phyloP scores from a whole-genome alignment of 2,888 invertebrate species.

The Sepiola atlantica region DNA sequence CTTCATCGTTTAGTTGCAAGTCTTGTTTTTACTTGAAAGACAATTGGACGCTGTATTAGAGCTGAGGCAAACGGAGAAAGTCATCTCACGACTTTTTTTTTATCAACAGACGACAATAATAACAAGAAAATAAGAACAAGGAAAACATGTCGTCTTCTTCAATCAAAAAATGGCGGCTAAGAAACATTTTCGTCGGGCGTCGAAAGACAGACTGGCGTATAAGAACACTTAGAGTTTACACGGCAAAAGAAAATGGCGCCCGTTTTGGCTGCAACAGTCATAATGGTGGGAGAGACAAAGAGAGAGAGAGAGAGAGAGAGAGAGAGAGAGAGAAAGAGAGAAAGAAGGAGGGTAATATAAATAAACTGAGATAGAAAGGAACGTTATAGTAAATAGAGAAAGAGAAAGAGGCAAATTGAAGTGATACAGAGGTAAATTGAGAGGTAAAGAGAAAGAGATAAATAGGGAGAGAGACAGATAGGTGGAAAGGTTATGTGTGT shows the following conservation, averaged over 20 bases:
- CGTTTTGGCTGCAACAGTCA: not conserved
- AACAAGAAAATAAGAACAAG: not conserved
- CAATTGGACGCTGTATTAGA: constrained; percentile 8
- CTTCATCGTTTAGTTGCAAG: not conserved
- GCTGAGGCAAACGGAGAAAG: not conserved
- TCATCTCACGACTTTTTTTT: not conserved
- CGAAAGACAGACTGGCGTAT: not conserved
- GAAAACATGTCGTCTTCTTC: not conserved
- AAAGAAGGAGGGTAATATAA: too few relatives aligned
- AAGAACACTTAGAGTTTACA: too few relatives aligned
- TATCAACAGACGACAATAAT: not conserved
- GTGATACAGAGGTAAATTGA: too few relatives aligned
- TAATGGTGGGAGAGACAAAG: not conserved
- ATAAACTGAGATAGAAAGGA: too few relatives aligned
- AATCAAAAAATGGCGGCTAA: not conserved
- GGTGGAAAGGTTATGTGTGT: too few relatives aligned
- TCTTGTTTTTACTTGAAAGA: not conserved
- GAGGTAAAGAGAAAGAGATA: not conserved
- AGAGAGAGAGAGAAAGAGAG: not conserved
- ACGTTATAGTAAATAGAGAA: too few relatives aligned
- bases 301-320: not conserved
- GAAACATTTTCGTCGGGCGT: not conserved
- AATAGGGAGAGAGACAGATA: not conserved
- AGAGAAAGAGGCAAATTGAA: too few relatives aligned
- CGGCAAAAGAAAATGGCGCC: not conserved